Base-by-base conservation (phyloP, 1,140 invertebrate genomes). In the Leptinotarsa undecemlineata region DNA sequence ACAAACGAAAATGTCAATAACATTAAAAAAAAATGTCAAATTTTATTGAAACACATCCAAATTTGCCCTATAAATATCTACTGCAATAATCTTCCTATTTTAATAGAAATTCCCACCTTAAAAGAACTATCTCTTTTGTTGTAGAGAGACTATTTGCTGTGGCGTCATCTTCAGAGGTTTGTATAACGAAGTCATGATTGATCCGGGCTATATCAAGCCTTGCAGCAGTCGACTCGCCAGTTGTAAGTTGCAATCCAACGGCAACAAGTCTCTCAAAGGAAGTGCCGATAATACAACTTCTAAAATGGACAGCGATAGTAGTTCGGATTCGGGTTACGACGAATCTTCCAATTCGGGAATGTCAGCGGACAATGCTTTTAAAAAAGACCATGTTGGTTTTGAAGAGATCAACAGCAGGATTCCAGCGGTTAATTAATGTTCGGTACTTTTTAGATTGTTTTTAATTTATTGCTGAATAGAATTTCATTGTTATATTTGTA, bases 121-220 rank as follows among this genome's bases (percentile, higher is more conserved):
- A 13, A 60, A 42, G 33, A 42, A 42, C 33, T 42, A 11, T 42
- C 33, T 42, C 33, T 83, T 74, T 76, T 78, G 77, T 88, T 85
- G 26, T 81, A 93, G 92, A 80, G 91, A 92, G 80, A 87, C 87
- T 62, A 88, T 92, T 69, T 94, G 92, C 81, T 93, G 92, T 84
- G 92, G 92, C 19, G 89, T 88, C 19, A 91, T 94, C 75, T 93
- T 92, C 81, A 89, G 89, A 78, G 92, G 92, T 11, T 88, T 86
- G 23, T 88, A 88, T 79, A 90, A 90, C 20, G 91, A 92, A 82
- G 86, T 93, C 1, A 85, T 93, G 26, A 85, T 93, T 4, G 91
- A 92, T 81, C 87, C 87, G 19, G 85, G 88, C 64, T 87, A 89
- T 51, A 82, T 91, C 64, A 90, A 90, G 78, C 90, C 91, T 3